A percentile compares a stretch with the other conserved stretches of the same genome.
phyloP scores from a whole-genome alignment of 2,113 vertebrate species.

The Smithornis capensis region DNA sequence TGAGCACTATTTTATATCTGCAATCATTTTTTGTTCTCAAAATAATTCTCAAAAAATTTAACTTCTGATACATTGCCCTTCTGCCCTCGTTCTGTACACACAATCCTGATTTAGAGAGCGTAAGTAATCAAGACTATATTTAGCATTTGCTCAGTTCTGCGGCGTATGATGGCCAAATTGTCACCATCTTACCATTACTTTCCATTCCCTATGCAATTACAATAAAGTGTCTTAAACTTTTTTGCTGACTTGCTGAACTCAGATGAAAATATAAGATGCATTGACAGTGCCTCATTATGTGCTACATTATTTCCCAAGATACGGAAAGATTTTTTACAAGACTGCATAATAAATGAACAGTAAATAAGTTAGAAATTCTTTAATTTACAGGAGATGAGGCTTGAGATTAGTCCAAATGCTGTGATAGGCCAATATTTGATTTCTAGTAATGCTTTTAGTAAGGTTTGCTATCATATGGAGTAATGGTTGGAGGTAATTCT shows the following conservation, averaged over 20 bases:
- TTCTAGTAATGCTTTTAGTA: conserved; percentile 44
- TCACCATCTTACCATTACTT: not conserved
- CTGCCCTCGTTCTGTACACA: not conserved
- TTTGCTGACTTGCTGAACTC: conserved; percentile 51
- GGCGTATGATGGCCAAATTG: conserved; percentile 12
- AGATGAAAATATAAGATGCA: conserved; percentile 5
- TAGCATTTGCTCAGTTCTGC: conserved; percentile 23
- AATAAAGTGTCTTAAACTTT: not conserved
- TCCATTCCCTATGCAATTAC: conserved; percentile 3
- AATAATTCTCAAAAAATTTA: not conserved
- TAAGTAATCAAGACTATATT: conserved; percentile 31
- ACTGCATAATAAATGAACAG: not conserved
- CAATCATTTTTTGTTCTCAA: not conserved
- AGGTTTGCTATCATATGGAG: not conserved
- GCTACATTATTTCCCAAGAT: conserved; percentile 12
- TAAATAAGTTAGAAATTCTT: conserved; percentile 42
- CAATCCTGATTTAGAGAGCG: conserved; percentile 27
- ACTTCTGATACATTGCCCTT: not conserved
- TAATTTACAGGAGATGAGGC: not conserved
- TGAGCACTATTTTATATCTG: not conserved
- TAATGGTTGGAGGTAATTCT: not conserved
- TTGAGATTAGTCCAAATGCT: not conserved
- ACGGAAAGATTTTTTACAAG: not conserved
- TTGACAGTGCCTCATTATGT: not conserved
- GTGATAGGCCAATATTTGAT: not conserved